Base-by-base conservation (phyloP, 2,797 vertebrate species). In the Oreochromis mossambicus region DNA sequence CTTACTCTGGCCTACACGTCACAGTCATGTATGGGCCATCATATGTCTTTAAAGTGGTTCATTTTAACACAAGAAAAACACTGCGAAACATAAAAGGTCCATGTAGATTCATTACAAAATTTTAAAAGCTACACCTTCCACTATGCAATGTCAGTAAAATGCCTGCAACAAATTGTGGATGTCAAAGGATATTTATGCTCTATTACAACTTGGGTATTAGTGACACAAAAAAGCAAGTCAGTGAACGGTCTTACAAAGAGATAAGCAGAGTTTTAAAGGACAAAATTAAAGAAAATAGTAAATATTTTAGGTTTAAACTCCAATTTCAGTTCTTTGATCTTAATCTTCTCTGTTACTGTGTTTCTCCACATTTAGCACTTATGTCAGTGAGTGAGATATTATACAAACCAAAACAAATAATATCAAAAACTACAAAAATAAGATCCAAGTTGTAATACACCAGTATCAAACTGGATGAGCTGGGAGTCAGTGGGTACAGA, bases 91-190 rank as follows among this genome's bases (percentile, higher is more conserved):
- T 2, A 38, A 79, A 55, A 81, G 80, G 77, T 19, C 46, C 58
- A 36, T 8, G 29, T 89, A 78, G 70, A 85, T 87, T 88, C 13
- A 73, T 80, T 84, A 90, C 32, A 26, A 41, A 11, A 77, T 92
- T 92, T 84, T 55, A 83, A 88, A 92, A 91, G 93, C 87, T 92
- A 90, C 80, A 91, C 91, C 89, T 92, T 92, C 89, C 90, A 79
- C 89, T 87, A 2, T 13, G 10, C 36, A 36, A 43, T 12, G 5
- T 0, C 2, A 75, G 92, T 89, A 91, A 94, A 89, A 95, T 2
- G 88, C 54, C 81, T 83, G 58, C 58, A 24, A 76, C 58, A 17
- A n/a, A 46, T 7, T 51, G 48, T 77, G 76, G 68, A 77, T 83
- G 68, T 84, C 81, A 34, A 63, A 77, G 52, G 21, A 84, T 51